Conservation (phyloP, 2,888 invertebrate species). For the Notocelia uddmanniana region DNA sequence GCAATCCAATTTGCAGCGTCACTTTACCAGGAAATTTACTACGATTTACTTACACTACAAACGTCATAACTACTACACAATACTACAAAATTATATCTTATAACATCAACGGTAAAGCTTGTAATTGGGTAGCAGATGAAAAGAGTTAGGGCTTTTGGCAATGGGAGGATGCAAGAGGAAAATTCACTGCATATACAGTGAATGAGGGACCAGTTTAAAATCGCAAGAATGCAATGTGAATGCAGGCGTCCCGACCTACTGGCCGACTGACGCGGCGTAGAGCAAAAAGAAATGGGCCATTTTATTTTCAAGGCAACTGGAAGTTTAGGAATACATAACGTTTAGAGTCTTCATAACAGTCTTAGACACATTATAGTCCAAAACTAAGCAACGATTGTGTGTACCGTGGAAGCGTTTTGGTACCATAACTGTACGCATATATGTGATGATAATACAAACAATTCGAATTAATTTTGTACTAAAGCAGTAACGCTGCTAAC, state of each 20-base stretch:
- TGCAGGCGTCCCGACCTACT: conserved; percentile 63
- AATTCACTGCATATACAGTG: conserved; percentile 52
- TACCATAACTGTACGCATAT: too few species aligned
- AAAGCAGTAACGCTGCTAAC: too few species aligned
- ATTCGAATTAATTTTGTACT: too few species aligned
- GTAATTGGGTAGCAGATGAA: background rate
- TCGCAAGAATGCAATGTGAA: conserved; percentile 60
- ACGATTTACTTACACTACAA: conserved; percentile 31
- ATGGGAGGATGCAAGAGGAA: conserved; percentile 51
- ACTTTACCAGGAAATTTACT: conserved; percentile 63
- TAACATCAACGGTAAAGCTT: background rate
- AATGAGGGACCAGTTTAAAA: conserved; percentile 52
- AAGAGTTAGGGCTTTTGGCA: conserved; percentile 26
- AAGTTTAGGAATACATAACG: background rate
- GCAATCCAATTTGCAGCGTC: conserved; percentile 57
- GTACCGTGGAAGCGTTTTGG: too few species aligned
- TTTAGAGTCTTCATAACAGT: too few species aligned
- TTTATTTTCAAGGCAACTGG: background rate
- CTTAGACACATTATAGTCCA: too few species aligned
- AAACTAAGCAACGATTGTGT: too few species aligned
- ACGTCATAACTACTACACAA: background rate
- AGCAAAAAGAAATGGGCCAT: conserved; percentile 40
- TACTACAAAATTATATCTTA: conserved; percentile 19
- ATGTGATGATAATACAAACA: too few species aligned
- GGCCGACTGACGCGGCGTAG: conserved; percentile 69